Evolutionary conservation across 1,140 invertebrate species (phyloP).

Genomic region (Neocloeon triangulifer): DNA sequence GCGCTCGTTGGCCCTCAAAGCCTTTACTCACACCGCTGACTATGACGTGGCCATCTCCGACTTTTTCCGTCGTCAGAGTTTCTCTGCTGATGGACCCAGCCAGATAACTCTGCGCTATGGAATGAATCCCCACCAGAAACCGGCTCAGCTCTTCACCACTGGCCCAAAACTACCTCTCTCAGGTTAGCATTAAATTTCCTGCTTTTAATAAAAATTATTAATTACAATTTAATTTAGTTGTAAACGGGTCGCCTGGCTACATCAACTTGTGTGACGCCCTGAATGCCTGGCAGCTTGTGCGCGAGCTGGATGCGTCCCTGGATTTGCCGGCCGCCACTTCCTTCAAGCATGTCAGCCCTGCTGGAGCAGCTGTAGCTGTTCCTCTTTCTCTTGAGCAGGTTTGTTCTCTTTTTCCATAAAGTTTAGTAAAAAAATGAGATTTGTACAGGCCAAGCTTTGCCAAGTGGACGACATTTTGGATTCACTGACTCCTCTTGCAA

Average conservation of each 20-base stretch:
- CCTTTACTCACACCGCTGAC: slow-evolving; percentile 85
- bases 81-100: slow-evolving; percentile 43
- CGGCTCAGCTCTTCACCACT: slow-evolving; percentile 78
- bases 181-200: slow-evolving; percentile 19
- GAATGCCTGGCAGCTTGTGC: slow-evolving; percentile 91
- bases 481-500: slow-evolving; percentile 64
- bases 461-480: slow-evolving; percentile 74
- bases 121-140: slow-evolving; percentile 96
- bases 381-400: slow-evolving; percentile 43
- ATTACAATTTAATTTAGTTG: slow-evolving; percentile 31
- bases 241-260: slow-evolving; percentile 91
- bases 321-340: slow-evolving; percentile 80
- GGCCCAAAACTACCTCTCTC: slow-evolving; percentile 59
- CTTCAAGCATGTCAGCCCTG: slow-evolving; percentile 95
- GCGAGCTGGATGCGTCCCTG: slow-evolving; percentile 59
- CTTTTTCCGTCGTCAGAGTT: slow-evolving; percentile 84
- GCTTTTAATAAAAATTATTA: background rate
- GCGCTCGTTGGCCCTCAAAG: slow-evolving; percentile 60
- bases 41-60: slow-evolving; percentile 90
- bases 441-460: slow-evolving; percentile 56
- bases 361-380: slow-evolving; percentile 76
- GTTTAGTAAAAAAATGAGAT: too few relatives aligned
- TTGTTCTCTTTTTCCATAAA: too few relatives aligned
- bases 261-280: slow-evolving; percentile 95
- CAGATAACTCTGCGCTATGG: slow-evolving; percentile 80